These are phyloP conservation scores for Hiodon tergisus DNA, from an alignment of 2,113 vertebrate genomes.

Conservation along the genomic window DNA sequence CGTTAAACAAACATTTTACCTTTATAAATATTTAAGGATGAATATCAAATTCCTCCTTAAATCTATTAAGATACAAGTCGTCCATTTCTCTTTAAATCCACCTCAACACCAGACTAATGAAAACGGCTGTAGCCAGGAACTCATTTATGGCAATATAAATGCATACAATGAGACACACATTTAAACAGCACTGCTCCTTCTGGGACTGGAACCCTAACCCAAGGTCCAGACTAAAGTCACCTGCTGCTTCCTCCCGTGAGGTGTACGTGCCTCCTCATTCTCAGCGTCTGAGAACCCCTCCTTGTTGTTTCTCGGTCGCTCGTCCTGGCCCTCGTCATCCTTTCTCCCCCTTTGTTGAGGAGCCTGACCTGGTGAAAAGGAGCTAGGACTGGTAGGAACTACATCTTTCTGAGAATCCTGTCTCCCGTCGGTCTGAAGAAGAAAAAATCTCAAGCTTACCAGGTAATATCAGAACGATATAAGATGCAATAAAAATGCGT, in stretches of 20 bases:
- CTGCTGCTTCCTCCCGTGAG: not conserved
- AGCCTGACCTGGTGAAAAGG: not conserved
- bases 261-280: constrained; percentile 63
- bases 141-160: no score
- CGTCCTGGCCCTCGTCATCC: constrained; percentile 12
- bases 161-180: no score
- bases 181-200: no score
- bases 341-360: constrained; percentile 52
- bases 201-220: not conserved
- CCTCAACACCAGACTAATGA: no score
- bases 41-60: no score
- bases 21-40: no score
- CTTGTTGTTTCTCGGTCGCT: constrained; percentile 54
- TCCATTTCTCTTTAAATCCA: no score
- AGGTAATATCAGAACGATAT: not conserved
- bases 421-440: not conserved
- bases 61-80: no score
- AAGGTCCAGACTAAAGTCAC: not conserved
- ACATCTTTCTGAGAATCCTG: constrained; percentile 6
- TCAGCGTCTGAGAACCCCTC: constrained; percentile 59
- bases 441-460: not conserved
- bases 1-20: no score
- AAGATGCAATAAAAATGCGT: not conserved
- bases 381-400: not conserved
- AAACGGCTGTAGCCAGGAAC: no score